Evolutionary conservation across 2,888 invertebrate species (phyloP).

Genomic region (Drosophila meridionalis): DNA sequence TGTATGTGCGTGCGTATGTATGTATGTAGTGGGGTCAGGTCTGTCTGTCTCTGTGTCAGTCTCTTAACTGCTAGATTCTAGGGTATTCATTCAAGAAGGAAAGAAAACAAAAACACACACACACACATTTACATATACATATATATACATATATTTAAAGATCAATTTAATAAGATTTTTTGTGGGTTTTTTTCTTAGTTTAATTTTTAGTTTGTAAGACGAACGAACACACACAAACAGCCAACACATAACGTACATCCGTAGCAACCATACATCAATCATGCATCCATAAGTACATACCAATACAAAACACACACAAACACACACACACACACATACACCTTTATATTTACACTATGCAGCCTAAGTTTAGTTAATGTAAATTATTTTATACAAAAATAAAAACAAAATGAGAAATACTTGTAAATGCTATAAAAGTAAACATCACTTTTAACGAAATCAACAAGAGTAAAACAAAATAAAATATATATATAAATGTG

Average conservation of each 20-base stretch:
- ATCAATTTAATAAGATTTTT: slow-evolving; percentile 40
- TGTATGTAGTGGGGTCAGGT: slow-evolving; percentile 14
- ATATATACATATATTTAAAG: slow-evolving; percentile 33
- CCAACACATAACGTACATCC: slow-evolving; percentile 29
- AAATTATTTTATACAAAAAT: slow-evolving; percentile 74
- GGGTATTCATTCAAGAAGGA: slow-evolving; percentile 37
- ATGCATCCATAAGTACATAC: slow-evolving; percentile 11
- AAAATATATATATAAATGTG: slow-evolving; percentile 23
- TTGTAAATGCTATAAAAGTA: slow-evolving; percentile 65
- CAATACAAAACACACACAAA: slow-evolving; percentile 16
- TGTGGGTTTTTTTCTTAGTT: slow-evolving; percentile 63
- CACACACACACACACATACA: slow-evolving; percentile 26
- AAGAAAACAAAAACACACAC: neutral
- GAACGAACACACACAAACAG: slow-evolving; percentile 26
- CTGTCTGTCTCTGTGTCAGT: slow-evolving; percentile 24
- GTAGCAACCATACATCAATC: neutral
- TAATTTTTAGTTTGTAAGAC: slow-evolving; percentile 73
- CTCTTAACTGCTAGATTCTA: slow-evolving; percentile 39
- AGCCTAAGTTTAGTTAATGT: slow-evolving; percentile 76
- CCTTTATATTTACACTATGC: slow-evolving; percentile 40
- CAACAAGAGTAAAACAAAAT: slow-evolving; percentile 22
- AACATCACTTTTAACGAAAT: slow-evolving; percentile 65
- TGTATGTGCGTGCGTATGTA: slow-evolving; percentile 40
- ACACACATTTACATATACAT: slow-evolving; percentile 30
- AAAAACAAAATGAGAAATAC: slow-evolving; percentile 29